Evolutionary conservation across 2,888 invertebrate genomes (phyloP), one percentile per base, ranked within the genome.

Genomic region (Philonicus albiceps): DNA sequence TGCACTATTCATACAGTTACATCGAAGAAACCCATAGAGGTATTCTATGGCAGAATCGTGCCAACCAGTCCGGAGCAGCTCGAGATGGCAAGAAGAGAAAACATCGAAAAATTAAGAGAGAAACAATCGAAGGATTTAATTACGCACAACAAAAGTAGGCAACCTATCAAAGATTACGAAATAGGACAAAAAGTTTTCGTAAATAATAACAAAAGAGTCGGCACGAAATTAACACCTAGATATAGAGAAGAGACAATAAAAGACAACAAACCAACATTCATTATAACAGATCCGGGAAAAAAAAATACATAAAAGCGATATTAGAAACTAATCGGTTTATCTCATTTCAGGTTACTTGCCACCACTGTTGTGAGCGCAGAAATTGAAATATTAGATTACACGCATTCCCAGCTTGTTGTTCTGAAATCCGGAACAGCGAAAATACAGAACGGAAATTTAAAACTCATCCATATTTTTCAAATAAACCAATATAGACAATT

Each of bases 401-500:
- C n/a, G n/a, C n/a, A n/a, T n/a, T n/a, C n/a, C n/a, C n/a, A n/a
- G n/a, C n/a, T n/a, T n/a, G n/a, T n/a, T n/a, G n/a, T n/a, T n/a
- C n/a, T n/a, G n/a, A n/a, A n/a, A n/a, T n/a, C n/a, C n/a, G n/a
- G n/a, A n/a, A n/a, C n/a, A n/a, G n/a, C n/a, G n/a, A n/a, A n/a
- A 87, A 85, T 88, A 0, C 86, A 87, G 37, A 80, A 83, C 8
- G 87, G 87, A 0, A 83, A 80, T 22, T 81, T 87, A 64, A 87
- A n/a, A n/a, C n/a, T n/a, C n/a, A n/a, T n/a, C n/a, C n/a, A n/a
- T n/a, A n/a, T n/a, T n/a, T n/a, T n/a, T n/a, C n/a, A n/a, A n/a
- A n/a, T n/a, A n/a, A 88, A 22, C 22, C 73, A 85, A 37, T 87
- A 87, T 8, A 7, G 34, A 27, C 27, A 83, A 13, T 84, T 86